Conservation (phyloP, 2,113 vertebrate species). For the Eublepharis macularius region DNA sequence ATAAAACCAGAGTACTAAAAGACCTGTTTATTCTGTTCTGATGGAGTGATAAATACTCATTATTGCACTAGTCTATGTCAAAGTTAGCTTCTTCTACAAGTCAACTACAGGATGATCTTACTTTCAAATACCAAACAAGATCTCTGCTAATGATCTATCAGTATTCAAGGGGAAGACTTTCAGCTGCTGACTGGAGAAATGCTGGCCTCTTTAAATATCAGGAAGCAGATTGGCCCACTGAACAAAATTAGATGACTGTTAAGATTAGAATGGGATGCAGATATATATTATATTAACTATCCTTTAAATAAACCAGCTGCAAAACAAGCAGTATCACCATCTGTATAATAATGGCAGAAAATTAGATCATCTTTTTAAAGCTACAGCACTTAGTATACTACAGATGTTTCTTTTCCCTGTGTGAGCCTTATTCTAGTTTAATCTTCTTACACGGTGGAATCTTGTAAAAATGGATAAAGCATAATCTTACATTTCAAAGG, state of each 20-base stretch:
- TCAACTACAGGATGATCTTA: neutral
- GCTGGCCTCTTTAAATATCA: neutral
- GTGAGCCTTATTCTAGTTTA: constrained; percentile 39
- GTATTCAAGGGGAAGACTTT: neutral
- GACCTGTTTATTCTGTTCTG: too few relatives aligned
- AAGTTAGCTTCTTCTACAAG: too few relatives aligned
- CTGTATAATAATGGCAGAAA: neutral
- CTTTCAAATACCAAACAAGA: neutral
- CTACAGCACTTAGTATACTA: neutral
- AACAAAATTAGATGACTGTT: too few relatives aligned
- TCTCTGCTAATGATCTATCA: neutral
- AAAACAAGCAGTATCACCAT: neutral
- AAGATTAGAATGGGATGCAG: too few relatives aligned
- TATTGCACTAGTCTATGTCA: too few relatives aligned
- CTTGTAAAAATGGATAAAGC: constrained; percentile 68
- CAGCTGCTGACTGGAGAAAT: neutral
- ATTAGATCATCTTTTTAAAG: constrained; percentile 20
- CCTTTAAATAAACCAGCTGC: constrained; percentile 21
- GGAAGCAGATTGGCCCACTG: neutral
- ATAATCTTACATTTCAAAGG: constrained; percentile 52
- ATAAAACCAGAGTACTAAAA: too few relatives aligned
- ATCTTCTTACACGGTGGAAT: constrained; percentile 45
- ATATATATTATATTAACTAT: neutral
- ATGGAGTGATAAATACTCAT: too few relatives aligned
- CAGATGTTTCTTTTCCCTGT: constrained; percentile 35